phyloP scores from a whole-genome alignment of 1,140 invertebrate genomes.

The Caenorhabditis tropicalis region DNA sequence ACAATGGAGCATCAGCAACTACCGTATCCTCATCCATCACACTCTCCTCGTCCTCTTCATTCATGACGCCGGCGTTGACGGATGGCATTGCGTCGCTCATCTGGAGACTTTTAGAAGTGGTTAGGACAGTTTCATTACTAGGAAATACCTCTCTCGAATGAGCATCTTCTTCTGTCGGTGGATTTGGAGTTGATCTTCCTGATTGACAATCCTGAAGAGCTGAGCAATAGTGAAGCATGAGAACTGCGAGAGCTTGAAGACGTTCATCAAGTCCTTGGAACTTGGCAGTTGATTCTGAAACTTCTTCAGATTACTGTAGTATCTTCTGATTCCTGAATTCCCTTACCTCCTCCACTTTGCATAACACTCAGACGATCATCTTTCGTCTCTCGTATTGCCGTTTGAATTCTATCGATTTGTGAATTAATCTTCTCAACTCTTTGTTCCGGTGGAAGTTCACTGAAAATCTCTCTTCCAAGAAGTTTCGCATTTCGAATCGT shows the following conservation, averaged over 20 bases:
- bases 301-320: neutral
- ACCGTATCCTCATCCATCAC: slow-evolving; percentile 8
- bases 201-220: slow-evolving; percentile 76
- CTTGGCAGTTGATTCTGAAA: slow-evolving; percentile 72
- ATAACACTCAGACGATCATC: slow-evolving; percentile 72
- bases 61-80: neutral
- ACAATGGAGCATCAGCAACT: neutral
- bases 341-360: slow-evolving; percentile 77
- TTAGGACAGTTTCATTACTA: neutral
- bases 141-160: slow-evolving; percentile 41
- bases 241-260: slow-evolving; percentile 80
- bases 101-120: slow-evolving; percentile 20
- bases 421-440: slow-evolving; percentile 72
- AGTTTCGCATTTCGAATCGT: slow-evolving; percentile 83
- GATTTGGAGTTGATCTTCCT: slow-evolving; percentile 29
- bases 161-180: neutral
- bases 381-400: slow-evolving; percentile 78
- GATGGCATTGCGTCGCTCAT: neutral
- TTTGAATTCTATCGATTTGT: slow-evolving; percentile 62
- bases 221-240: slow-evolving; percentile 85
- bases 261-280: slow-evolving; percentile 74
- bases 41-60: slow-evolving; percentile 63
- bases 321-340: slow-evolving; percentile 76
- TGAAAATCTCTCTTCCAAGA: slow-evolving; percentile 80
- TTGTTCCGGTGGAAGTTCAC: slow-evolving; percentile 72